A percentile compares a stretch with the other conserved stretches of the same genome.
Conservation (phyloP, 2,888 invertebrate species). For the Diloba caeruleocephala region DNA sequence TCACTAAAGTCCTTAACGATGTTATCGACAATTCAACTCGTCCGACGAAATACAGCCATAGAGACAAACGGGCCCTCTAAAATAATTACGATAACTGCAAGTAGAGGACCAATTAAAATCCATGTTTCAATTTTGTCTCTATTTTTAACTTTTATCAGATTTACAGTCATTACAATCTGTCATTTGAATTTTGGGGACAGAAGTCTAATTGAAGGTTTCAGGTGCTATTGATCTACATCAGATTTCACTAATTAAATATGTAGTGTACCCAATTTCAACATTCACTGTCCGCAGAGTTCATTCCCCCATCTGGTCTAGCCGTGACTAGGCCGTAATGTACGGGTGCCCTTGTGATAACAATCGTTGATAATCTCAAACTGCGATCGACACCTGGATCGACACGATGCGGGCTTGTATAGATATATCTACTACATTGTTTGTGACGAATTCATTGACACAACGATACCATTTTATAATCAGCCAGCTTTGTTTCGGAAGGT, state of each 20-base stretch:
- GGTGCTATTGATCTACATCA: constrained; percentile 34
- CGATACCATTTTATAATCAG: constrained; percentile 48
- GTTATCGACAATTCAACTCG: constrained; percentile 43
- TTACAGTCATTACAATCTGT: constrained; percentile 44
- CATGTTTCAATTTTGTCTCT: constrained; percentile 44
- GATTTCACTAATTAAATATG: constrained; percentile 59
- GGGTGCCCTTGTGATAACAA: constrained; percentile 82
- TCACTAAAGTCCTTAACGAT: constrained; percentile 45
- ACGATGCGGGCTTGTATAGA: constrained; percentile 76
- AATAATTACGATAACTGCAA: constrained; percentile 50
- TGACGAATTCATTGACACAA: constrained; percentile 59
- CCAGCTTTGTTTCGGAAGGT: constrained; percentile 57
- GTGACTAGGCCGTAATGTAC: constrained; percentile 68
- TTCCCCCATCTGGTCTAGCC: constrained; percentile 62
- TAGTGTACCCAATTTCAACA: constrained; percentile 59
- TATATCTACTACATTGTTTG: constrained; percentile 57
- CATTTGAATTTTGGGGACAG: constrained; percentile 35
- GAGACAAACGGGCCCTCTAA: constrained; percentile 37
- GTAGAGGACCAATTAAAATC: constrained; percentile 48
- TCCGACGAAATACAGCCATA: constrained; percentile 27
- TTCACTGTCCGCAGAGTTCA: constrained; percentile 59
- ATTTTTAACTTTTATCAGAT: constrained; percentile 48
- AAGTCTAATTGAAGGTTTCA: constrained; percentile 40
- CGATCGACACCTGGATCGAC: constrained; percentile 84
- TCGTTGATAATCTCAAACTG: constrained; percentile 76